These are phyloP conservation scores for Drosophila willistoni DNA, from an alignment of 1,140 invertebrate species.

Conservation along the genomic window DNA sequence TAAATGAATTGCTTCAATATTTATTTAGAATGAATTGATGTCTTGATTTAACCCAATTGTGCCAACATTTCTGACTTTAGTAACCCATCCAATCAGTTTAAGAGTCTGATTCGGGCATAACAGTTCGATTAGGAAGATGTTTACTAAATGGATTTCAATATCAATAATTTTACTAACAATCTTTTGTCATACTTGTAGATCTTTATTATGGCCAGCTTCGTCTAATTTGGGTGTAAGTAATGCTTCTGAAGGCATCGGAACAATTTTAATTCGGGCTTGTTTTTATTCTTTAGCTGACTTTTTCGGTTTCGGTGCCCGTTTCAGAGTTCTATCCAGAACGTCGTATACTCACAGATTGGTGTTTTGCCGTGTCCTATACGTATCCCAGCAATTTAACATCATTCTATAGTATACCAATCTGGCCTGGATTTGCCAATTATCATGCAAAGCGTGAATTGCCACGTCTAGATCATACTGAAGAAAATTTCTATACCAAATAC, in stretches of 20 bases:
- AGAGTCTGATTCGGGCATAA: not conserved
- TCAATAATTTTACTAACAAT: not conserved
- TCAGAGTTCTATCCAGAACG: constrained; percentile 69
- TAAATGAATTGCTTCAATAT: constrained; percentile 62
- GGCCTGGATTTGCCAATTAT: constrained; percentile 70
- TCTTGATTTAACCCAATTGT: constrained; percentile 64
- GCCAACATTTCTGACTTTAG: constrained; percentile 14
- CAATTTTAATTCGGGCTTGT: not conserved
- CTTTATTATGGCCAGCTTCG: constrained; percentile 50
- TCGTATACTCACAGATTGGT: constrained; percentile 72
- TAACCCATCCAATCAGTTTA: constrained; percentile 6
- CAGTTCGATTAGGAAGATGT: constrained; percentile 7
- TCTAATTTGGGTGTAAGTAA: constrained; percentile 50
- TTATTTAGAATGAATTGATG: constrained; percentile 54
- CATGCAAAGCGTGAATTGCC: constrained; percentile 51
- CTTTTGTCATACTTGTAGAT: not conserved
- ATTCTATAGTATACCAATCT: constrained; percentile 79
- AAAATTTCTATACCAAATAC: constrained; percentile 55
- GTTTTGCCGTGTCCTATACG: constrained; percentile 70
- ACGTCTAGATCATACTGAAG: constrained; percentile 31
- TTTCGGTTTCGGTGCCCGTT: constrained; percentile 67
- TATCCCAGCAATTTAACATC: constrained; percentile 54
- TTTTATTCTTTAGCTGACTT: constrained; percentile 30
- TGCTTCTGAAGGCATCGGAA: too few relatives aligned
- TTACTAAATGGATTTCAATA: not conserved